Percentiles rank a stretch among this genome's conserved stretches.
Conservation (phyloP, 2,113 vertebrate genomes). For the Prietella phreatophila region DNA sequence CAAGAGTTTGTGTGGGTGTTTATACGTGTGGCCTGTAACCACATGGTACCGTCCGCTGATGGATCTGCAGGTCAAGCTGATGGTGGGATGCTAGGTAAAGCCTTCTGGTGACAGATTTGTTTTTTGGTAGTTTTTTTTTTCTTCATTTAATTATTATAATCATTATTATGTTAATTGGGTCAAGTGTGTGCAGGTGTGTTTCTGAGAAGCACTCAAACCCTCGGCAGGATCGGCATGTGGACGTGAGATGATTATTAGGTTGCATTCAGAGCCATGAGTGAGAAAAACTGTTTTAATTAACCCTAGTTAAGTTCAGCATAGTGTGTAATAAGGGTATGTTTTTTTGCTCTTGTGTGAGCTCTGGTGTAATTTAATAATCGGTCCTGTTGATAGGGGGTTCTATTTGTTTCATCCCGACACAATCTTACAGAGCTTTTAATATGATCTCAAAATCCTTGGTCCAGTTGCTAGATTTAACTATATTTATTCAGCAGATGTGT, state of each 20-base stretch:
- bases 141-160: not conserved
- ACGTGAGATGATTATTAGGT: not conserved
- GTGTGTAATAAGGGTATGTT: not conserved
- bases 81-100: not conserved
- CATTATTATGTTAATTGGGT: not conserved
- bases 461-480: not conserved
- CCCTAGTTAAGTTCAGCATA: not conserved
- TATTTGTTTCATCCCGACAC: not conserved
- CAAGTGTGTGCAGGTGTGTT: not conserved
- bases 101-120: not conserved
- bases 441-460: not conserved
- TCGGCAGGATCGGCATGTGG: not conserved
- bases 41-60: not conserved
- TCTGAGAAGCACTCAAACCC: not conserved
- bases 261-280: not conserved
- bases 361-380: slow-evolving; percentile 1
- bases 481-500: not conserved
- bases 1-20: not conserved
- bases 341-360: not conserved
- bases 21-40: not conserved
- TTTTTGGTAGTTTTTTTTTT: not conserved
- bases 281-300: slow-evolving; percentile 15
- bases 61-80: not conserved
- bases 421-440: not conserved
- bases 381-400: not conserved